Base-by-base conservation (phyloP, 2,888 invertebrate genomes). In the Leptopilina syphax region DNA sequence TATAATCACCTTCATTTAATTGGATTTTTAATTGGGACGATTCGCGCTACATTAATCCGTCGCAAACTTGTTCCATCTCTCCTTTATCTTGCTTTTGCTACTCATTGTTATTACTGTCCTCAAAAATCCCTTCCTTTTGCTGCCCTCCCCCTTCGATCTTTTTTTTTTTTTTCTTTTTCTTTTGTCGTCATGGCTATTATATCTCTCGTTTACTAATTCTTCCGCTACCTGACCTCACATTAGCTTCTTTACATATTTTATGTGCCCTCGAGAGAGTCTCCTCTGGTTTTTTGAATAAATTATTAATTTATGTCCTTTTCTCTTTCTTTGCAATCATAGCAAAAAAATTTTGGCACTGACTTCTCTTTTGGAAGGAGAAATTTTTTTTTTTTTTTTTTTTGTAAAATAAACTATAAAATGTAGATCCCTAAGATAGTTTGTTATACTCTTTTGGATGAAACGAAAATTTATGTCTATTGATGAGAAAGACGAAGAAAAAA, bases 11-110 rank as follows among this genome's bases (percentile, higher is more conserved):
- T 88, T 86, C 89, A 1, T 90, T 91, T 90, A 91, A 91, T 91
- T 90, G 91, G 89, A 89, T 90, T 91, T 91, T 91, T 91, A 91
- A 91, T 91, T 91, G 90, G 86, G 85, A 86, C 87, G 88, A 89
- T 89, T 89, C 86, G 85, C 87, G 87, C 87, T 89, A 89, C 89
- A 89, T 90, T 89, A 89, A 90, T 89, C 87, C 85, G 82, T 80
- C 83, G 54, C 77, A 79, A 79, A 78, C 65, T 77, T 63, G 44
- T 57, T 80, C 78, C 12, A 41, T 77, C 79, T 76, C 78, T 77
- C 76, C 34, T 76, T 65, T 73, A 50, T 79, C 67, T 70, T 44
- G 76, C 77, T 57, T 77, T 57, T 77, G 63, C 65, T 82, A 84
- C 84, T 84, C 84, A 84, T 86, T 84, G 83, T 86, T 85, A 87